Evolutionary conservation across 2,113 vertebrate genomes (phyloP).

Genomic region (Anarrhichthys ocellatus): DNA sequence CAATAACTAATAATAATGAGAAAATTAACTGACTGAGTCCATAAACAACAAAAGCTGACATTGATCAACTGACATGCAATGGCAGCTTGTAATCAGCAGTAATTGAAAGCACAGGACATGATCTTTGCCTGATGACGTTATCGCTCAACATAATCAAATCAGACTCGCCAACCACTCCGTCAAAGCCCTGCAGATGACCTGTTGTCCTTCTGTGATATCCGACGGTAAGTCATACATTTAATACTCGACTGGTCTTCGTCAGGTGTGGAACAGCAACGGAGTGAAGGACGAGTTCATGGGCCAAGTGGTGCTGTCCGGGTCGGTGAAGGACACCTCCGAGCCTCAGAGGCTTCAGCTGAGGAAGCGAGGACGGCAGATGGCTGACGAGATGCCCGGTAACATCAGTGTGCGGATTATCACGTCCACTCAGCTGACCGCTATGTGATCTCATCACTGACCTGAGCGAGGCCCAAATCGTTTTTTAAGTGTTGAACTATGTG

Average conservation of each 20-base stretch:
- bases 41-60: not conserved
- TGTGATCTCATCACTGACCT: constrained; percentile 77
- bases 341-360: constrained; percentile 86
- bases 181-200: not conserved
- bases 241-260: not conserved
- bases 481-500: not conserved
- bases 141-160: not conserved
- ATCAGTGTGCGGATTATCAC: constrained; percentile 87
- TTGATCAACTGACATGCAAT: not conserved
- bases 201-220: no score
- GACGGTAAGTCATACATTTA: not conserved
- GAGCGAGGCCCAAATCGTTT: not conserved
- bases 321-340: constrained; percentile 76
- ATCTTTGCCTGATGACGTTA: not conserved
- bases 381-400: constrained; percentile 85
- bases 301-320: constrained; percentile 87
- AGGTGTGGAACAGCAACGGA: constrained; percentile 92
- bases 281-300: constrained; percentile 90
- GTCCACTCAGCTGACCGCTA: constrained; percentile 86
- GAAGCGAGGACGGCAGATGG: constrained; percentile 77
- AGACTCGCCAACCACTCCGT: not conserved
- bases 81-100: not conserved
- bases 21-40: not conserved
- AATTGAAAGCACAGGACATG: not conserved
- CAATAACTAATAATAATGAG: not conserved